Evolutionary conservation across 2,113 vertebrate genomes (phyloP), one percentile per base, ranked within the genome.

Genomic region (Trochalopteron elliotii): DNA sequence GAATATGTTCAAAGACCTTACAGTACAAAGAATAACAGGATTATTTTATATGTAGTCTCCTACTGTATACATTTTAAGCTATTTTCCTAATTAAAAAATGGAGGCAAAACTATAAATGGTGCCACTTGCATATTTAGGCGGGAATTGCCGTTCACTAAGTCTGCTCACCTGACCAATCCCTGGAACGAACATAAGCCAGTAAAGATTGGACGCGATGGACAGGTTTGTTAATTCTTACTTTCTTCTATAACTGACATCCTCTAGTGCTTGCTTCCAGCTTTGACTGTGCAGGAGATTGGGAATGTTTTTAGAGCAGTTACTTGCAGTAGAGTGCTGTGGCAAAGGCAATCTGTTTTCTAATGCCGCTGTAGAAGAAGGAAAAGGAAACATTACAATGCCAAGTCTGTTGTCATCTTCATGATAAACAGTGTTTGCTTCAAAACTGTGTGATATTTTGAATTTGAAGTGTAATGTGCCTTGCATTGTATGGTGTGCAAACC

Each of bases 151-250:
- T 99, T 99, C 97, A 99, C 99, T 9, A 99, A 99, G 96, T 99
- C 99, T 3, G 98, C 99, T 95, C 99, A 99, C 92, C 98, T 99
- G 95, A 98, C 98, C 87, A 99, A 99, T 97, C 98, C 99, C 83
- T 99, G 99, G 99, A 99, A 99, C 5, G 99, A 99, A 97, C 98
- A 99, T 97, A 99, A 99, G 77, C 99, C 99, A 5, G 99, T 99
- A 63, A 99, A 99, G 94, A 99, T 99, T 47, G 99, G 99, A 96
- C 99, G 99, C 2, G 99, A 99, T 90, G 99, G 99, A 98, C 99
- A 99, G 99, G 99, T 99, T 97, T 97, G 98, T 98, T 93, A 12
- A 39, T 91, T 64, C 57, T 33, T 47, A n/a, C 47, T 72, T 56
- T 52, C 52, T 77, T 45, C 28, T 71, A 0, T 88, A 42, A 55